Evolutionary conservation across 92 coral and sea anemone genomes (phyloP), one percentile per base, ranked within the genome.

Genomic region (Porites rus): DNA sequence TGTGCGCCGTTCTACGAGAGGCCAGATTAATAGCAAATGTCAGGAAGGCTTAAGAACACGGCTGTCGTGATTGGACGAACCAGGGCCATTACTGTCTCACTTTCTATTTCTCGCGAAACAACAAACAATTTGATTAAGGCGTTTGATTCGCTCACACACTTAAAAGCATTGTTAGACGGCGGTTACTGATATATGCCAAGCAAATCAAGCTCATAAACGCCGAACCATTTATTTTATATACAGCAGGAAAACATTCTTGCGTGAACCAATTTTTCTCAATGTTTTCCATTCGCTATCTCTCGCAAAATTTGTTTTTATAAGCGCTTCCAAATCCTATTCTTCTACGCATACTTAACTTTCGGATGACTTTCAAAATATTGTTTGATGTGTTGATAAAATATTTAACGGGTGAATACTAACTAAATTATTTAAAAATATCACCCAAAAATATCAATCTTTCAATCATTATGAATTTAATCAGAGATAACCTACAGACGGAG

Each of bases 341-440:
- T 22, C 69, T 51, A 81, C 75, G 76, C 8, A 83, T 91, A 94
- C 96, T 94, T 94, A 94, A 94, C 98, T 94, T 91, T 72, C 53
- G 38, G 62, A 59, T 94, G 98, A 94, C 98, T 94, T 94, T 91
- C 80, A 60, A 74, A 86, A 88, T 84, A 90, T 68, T 68, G 86
- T 84, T 90, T 86, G 92, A 87, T 87, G 81, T 51, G 63, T 68
- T 79, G 89, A 88, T 93, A 82, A 94, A 93, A 90, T 87, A 85
- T 88, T 87, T 72, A 93, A 77, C 76, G 38, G 60, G 58, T 65
- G 72, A 74, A 76, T 62, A 85, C 88, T 63, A 75, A 20, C 65
- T 87, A 88, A 86, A 81, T 86, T 64, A 87, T 91, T 91, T 19
- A 81, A 70, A 90, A 80, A 79, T 50, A 58, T 76, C 76, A 66